Evolutionary conservation across 1,140 invertebrate species (phyloP).

Genomic region (Babylonia areolata): DNA sequence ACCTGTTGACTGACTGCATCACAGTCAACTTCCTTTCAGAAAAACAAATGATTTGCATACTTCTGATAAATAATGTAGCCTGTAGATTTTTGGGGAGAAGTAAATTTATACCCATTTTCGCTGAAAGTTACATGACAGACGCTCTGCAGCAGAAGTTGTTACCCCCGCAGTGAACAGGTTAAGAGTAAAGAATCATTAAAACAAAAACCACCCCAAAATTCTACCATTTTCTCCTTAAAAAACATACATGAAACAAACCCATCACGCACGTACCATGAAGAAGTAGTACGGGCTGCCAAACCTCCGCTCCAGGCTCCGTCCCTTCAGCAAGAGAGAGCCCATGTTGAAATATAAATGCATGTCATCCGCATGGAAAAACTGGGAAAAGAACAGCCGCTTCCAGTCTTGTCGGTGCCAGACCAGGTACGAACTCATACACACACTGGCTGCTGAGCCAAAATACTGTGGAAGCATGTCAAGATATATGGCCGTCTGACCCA

Average conservation of each 20-base stretch:
- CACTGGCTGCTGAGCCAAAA: slow-evolving; percentile 73
- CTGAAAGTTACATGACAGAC: too few species aligned
- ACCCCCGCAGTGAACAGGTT: too few species aligned
- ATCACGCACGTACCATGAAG: slow-evolving; percentile 75
- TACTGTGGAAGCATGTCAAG: slow-evolving; percentile 58
- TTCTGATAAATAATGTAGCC: too few species aligned
- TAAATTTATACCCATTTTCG: too few species aligned
- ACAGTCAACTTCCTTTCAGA: too few species aligned
- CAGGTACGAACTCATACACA: slow-evolving; percentile 80
- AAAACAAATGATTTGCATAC: too few species aligned
- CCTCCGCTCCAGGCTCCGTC: slow-evolving; percentile 78
- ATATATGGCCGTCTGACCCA: slow-evolving; percentile 72
- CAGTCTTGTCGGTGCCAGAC: slow-evolving; percentile 79
- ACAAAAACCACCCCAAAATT: too few species aligned
- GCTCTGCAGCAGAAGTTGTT: too few species aligned
- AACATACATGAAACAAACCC: neutral
- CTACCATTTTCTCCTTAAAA: too few species aligned
- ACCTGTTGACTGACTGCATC: too few species aligned
- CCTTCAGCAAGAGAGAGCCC: slow-evolving; percentile 83
- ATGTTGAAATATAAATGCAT: slow-evolving; percentile 88
- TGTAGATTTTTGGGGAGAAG: too few species aligned
- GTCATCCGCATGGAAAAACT: slow-evolving; percentile 83
- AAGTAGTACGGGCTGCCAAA: slow-evolving; percentile 81
- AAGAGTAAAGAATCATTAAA: too few species aligned
- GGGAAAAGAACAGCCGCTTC: slow-evolving; percentile 79